These are phyloP conservation scores for Scytalopus superciliaris DNA, from an alignment of 2,113 vertebrate genomes.

Conservation along the genomic window DNA sequence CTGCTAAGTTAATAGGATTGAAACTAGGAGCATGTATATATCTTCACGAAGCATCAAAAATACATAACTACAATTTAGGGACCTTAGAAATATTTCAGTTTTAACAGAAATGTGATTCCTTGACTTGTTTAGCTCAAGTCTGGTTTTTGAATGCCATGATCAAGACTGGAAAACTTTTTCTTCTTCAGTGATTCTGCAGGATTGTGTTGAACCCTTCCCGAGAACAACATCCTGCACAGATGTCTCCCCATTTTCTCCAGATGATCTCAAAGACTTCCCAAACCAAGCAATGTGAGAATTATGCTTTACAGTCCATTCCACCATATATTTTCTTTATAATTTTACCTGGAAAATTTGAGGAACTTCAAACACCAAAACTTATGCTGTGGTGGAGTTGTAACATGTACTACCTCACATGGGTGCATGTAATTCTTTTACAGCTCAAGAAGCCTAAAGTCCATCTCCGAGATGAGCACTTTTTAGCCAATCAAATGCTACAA, in stretches of 20 bases:
- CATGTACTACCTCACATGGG: rapidly evolving
- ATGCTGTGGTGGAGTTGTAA: not conserved
- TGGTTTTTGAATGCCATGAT: not conserved
- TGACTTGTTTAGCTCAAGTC: not conserved
- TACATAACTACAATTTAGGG: constrained; percentile 28
- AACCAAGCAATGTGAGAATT: not conserved
- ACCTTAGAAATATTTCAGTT: constrained; percentile 18
- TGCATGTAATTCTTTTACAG: not conserved
- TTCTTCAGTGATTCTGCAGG: constrained; percentile 8
- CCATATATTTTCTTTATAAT: not conserved
- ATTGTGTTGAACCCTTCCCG: not conserved
- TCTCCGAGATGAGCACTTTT: not conserved
- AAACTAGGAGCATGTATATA: constrained; percentile 39
- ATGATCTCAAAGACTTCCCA: not conserved
- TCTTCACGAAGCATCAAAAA: constrained; percentile 36
- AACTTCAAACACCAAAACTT: not conserved
- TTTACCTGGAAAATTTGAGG: not conserved
- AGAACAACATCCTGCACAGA: not conserved
- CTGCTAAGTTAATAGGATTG: constrained; percentile 39
- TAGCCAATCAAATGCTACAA: not conserved
- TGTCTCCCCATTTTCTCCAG: not conserved
- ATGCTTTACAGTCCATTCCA: not conserved
- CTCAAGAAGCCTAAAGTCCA: not conserved
- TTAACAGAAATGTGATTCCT: constrained; percentile 8
- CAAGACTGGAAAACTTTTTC: not conserved